phyloP scores from a whole-genome alignment of 1,140 invertebrate genomes.

The Euura saliciscinereae region DNA sequence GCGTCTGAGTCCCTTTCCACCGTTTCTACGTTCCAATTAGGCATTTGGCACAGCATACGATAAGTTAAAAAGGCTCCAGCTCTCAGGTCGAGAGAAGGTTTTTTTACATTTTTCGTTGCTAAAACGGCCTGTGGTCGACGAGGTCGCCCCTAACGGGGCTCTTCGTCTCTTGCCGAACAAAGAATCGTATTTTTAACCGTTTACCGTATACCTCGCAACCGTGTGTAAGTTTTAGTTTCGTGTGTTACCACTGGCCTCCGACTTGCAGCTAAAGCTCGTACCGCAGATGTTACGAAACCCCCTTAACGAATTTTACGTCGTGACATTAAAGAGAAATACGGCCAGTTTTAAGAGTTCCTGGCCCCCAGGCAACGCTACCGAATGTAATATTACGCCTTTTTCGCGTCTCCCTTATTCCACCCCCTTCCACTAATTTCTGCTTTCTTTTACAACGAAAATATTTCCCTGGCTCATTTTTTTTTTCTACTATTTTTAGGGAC shows the following conservation, averaged over 20 bases:
- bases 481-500: no score
- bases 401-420: no score
- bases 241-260: background rate
- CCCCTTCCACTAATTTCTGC: background rate
- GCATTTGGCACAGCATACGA: background rate
- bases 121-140: background rate
- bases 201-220: background rate
- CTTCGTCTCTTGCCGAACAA: background rate
- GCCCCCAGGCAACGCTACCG: background rate
- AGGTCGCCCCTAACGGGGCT: no score
- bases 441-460: no score
- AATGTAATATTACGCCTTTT: background rate
- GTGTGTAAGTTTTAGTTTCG: background rate
- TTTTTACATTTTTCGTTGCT: background rate
- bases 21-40: background rate
- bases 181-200: conserved; percentile 5
- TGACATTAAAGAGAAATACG: conserved; percentile 7
- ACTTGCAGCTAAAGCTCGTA: background rate
- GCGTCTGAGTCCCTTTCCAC: background rate
- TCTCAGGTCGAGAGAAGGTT: no score
- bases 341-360: conserved; percentile 2
- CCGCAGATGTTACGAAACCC: conserved; percentile 6
- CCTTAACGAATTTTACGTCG: conserved; percentile 1
- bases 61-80: background rate
- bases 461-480: background rate